A percentile compares a stretch with the other conserved stretches of the same genome.
These are phyloP conservation scores for Miltochrista miniata DNA, from an alignment of 2,888 invertebrate genomes.

Conservation along the genomic window DNA sequence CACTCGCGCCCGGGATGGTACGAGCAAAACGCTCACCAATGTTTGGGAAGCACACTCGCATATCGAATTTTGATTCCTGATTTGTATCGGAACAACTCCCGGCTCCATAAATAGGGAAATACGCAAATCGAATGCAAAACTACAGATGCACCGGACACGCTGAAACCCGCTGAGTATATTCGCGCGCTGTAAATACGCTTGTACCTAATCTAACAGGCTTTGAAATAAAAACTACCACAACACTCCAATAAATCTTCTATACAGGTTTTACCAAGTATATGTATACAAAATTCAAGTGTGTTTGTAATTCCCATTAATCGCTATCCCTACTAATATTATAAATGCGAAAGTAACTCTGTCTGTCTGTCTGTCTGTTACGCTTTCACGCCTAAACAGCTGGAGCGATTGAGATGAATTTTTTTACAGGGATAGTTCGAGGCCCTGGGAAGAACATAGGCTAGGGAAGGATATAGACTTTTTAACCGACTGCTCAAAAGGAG, in stretches of 20 bases:
- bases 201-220: conserved; percentile 9
- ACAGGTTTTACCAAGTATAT: neutral
- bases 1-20: conserved; percentile 55
- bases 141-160: conserved; percentile 43
- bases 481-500: no score
- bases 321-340: no score
- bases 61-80: conserved; percentile 74
- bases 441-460: no score
- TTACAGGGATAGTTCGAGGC: no score
- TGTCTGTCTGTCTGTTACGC: no score
- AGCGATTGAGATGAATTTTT: no score
- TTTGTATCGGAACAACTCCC: conserved; percentile 53
- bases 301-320: no score
- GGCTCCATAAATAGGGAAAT: conserved; percentile 44
- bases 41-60: conserved; percentile 68
- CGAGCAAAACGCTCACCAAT: conserved; percentile 53
- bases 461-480: no score
- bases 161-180: conserved; percentile 17
- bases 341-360: no score
- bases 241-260: neutral
- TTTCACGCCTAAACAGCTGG: no score
- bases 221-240: conserved; percentile 17
- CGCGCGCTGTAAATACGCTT: conserved; percentile 15
- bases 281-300: neutral
- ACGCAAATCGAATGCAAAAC: conserved; percentile 56